Evolutionary conservation across 2,113 vertebrate species (phyloP).

Genomic region (Oenanthe melanoleuca): DNA sequence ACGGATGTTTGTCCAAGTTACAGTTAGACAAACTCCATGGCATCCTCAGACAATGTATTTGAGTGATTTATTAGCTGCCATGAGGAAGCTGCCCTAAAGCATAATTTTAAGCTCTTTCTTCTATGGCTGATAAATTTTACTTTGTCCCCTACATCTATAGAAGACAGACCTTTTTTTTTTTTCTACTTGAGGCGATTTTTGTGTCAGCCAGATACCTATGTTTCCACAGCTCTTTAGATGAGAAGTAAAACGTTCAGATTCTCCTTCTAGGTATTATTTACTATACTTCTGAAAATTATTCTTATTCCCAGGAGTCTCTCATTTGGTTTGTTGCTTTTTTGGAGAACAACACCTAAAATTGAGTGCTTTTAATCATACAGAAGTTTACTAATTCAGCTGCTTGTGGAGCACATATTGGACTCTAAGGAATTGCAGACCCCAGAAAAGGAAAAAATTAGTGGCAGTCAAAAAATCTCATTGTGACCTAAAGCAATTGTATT

Average conservation of each 20-base stretch:
- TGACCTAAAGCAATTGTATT: background rate
- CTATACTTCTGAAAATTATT: background rate
- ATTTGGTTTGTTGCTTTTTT: background rate
- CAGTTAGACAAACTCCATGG: background rate
- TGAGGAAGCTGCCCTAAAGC: background rate
- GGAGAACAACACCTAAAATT: background rate
- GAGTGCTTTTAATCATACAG: accelerated
- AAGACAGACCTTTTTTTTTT: background rate
- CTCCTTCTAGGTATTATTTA: background rate
- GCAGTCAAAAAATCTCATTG: background rate
- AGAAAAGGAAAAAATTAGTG: background rate
- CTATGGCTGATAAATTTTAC: background rate
- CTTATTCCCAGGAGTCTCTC: background rate
- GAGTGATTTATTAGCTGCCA: background rate
- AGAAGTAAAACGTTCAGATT: background rate
- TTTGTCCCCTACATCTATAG: accelerated
- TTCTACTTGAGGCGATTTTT: background rate
- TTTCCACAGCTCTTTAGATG: background rate
- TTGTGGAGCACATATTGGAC: background rate
- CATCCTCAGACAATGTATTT: background rate
- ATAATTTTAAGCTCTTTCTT: background rate
- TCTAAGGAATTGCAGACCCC: background rate
- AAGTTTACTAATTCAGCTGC: background rate
- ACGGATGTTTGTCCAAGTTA: background rate
- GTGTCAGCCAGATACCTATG: background rate